A percentile compares a stretch with the other conserved stretches of the same genome.
These are phyloP conservation scores for Arenaria interpres DNA, from an alignment of 2,113 vertebrate genomes.

Conservation along the genomic window DNA sequence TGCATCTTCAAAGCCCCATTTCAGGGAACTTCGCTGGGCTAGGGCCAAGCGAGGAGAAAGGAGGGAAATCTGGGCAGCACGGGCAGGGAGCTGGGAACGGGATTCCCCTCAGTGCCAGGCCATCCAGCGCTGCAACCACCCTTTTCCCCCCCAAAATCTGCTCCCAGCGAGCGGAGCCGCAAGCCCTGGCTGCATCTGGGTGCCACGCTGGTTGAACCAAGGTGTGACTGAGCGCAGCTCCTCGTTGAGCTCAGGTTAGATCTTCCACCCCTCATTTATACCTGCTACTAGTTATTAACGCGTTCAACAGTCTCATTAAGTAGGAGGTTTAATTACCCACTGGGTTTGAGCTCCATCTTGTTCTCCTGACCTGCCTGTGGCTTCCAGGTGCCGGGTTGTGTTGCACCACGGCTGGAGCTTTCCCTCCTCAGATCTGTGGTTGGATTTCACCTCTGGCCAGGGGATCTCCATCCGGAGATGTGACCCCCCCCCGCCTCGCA, in stretches of 20 bases:
- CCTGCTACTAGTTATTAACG: slow-evolving; percentile 13
- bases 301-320: slow-evolving; percentile 10
- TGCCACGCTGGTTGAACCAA: rapidly evolving
- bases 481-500: neutral
- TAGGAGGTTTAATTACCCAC: slow-evolving; percentile 26
- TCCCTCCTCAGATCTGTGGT: neutral
- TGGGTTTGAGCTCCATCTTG: neutral
- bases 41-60: neutral
- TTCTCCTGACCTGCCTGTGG: neutral
- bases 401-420: neutral
- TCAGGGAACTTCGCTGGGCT: neutral
- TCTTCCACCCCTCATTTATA: neutral
- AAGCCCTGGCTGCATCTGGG: rapidly evolving
- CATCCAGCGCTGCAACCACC: neutral
- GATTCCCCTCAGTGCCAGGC: neutral
- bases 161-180: neutral
- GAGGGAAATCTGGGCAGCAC: neutral
- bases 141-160: neutral
- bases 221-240: neutral
- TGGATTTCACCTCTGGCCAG: neutral
- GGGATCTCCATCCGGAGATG: rapidly evolving
- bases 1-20: neutral
- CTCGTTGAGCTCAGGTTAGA: neutral
- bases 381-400: neutral
- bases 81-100: neutral